phyloP scores from a whole-genome alignment of 64 coral and sea anemone genomes.

The Montipora efflorescens region DNA sequence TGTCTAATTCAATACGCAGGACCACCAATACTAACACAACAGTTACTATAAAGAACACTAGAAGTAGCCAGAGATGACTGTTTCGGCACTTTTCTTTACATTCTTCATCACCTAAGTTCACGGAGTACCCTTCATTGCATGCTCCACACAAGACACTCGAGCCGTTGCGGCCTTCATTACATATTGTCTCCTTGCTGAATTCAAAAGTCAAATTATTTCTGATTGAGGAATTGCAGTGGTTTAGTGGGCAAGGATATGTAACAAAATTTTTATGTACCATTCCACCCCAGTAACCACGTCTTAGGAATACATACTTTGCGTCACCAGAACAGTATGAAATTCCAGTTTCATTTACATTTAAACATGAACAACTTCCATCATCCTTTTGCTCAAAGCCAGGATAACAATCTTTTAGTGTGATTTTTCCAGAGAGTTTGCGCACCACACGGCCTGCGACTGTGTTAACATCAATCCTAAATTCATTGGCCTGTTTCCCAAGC shows the following conservation, averaged over 20 bases:
- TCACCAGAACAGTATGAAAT: constrained; percentile 36
- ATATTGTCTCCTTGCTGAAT: constrained; percentile 50
- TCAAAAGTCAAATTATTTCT: neutral
- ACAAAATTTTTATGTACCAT: constrained; percentile 32
- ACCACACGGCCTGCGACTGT: constrained; percentile 51
- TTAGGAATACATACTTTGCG: constrained; percentile 30
- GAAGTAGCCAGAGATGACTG: constrained; percentile 45
- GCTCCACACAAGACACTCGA: constrained; percentile 73
- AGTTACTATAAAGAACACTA: constrained; percentile 55
- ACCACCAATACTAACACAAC: constrained; percentile 65
- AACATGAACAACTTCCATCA: neutral
- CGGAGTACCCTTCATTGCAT: constrained; percentile 52
- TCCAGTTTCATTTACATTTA: neutral
- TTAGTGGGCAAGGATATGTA: constrained; percentile 74
- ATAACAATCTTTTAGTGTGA: constrained; percentile 14
- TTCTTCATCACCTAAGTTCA: constrained; percentile 61
- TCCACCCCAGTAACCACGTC: constrained; percentile 71
- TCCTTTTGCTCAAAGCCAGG: constrained; percentile 13
- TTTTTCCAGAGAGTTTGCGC: neutral
- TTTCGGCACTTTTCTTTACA: constrained; percentile 42
- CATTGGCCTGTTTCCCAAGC: neutral
- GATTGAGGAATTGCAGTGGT: constrained; percentile 16
- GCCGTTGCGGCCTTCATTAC: constrained; percentile 47
- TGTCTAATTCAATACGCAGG: constrained; percentile 74
- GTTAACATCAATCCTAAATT: constrained; percentile 57